These are phyloP conservation scores for Liopterus haemorrhoidalis DNA, from an alignment of 2,888 invertebrate genomes.

Conservation along the genomic window DNA sequence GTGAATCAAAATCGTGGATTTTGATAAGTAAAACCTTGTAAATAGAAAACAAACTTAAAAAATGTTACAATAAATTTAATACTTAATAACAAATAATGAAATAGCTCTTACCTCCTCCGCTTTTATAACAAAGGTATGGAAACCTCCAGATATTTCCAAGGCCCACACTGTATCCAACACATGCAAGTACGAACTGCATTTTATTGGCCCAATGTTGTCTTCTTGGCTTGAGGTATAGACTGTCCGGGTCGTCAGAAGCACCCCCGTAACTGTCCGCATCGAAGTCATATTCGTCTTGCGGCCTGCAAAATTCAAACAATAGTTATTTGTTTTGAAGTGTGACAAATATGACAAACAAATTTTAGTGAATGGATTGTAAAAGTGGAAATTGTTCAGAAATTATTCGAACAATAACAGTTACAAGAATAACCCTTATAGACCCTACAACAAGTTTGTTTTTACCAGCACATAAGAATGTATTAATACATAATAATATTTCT, in stretches of 20 bases:
- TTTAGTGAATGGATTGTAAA: not conserved
- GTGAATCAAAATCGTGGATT: not conserved
- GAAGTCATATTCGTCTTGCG: slow-evolving; percentile 66
- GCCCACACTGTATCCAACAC: slow-evolving; percentile 84
- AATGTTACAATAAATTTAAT: not conserved
- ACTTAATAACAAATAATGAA: slow-evolving; percentile 1
- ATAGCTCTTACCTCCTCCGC: slow-evolving; percentile 69
- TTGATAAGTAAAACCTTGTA: not conserved
- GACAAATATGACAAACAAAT: not conserved
- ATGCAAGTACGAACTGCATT: slow-evolving; percentile 82
- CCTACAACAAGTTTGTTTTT: no score
- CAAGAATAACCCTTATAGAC: no score
- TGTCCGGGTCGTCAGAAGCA: slow-evolving; percentile 62
- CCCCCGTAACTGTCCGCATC: slow-evolving; percentile 72
- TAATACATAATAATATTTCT: no score
- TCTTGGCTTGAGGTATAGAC: slow-evolving; percentile 65
- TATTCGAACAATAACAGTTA: no score
- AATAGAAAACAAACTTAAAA: not conserved
- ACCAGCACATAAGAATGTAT: no score
- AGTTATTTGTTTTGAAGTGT: not conserved
- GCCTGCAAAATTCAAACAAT: slow-evolving; percentile 48
- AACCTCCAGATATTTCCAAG: slow-evolving; percentile 89
- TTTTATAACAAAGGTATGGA: slow-evolving; percentile 86
- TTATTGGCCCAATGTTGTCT: slow-evolving; percentile 84
- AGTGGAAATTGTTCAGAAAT: not conserved